A percentile compares a stretch with the other conserved stretches of the same genome.
Evolutionary conservation across 2,113 vertebrate species (phyloP).

Genomic region (Eclectus roratus): DNA sequence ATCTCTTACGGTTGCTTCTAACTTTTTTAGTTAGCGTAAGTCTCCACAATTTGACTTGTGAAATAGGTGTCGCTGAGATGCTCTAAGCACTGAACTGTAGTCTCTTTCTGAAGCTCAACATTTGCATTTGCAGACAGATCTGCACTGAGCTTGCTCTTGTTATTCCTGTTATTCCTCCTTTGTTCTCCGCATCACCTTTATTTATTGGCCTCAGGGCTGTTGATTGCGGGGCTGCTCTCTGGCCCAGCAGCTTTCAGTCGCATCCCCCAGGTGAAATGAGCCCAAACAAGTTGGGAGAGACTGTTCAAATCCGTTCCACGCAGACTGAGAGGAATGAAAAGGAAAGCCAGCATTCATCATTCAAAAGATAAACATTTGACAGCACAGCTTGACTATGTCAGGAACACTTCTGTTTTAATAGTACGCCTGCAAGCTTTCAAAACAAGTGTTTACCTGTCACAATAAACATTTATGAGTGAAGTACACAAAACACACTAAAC

Average conservation of each 20-base stretch:
- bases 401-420: slow-evolving; percentile 82
- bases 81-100: background rate
- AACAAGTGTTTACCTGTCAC: slow-evolving; percentile 84
- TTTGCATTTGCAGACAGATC: background rate
- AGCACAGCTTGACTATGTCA: slow-evolving; percentile 78
- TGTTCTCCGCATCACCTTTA: background rate
- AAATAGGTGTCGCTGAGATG: background rate
- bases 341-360: slow-evolving; percentile 66
- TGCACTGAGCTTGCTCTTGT: background rate
- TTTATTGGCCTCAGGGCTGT: background rate
- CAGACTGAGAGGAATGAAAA: slow-evolving; percentile 8
- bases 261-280: background rate
- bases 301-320: background rate
- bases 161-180: background rate
- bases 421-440: slow-evolving; percentile 79
- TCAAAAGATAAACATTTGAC: slow-evolving; percentile 76
- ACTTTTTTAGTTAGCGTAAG: background rate
- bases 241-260: background rate
- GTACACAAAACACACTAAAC: slow-evolving; percentile 76
- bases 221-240: background rate
- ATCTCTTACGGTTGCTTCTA: background rate
- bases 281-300: background rate
- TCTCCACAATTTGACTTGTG: background rate
- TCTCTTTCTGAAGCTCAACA: background rate
- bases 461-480: slow-evolving; percentile 80